A percentile compares a stretch with the other conserved stretches of the same genome.
These are phyloP conservation scores for Scolopax bukidnonensis DNA, from an alignment of 2,797 vertebrate genomes.

Conservation along the genomic window DNA sequence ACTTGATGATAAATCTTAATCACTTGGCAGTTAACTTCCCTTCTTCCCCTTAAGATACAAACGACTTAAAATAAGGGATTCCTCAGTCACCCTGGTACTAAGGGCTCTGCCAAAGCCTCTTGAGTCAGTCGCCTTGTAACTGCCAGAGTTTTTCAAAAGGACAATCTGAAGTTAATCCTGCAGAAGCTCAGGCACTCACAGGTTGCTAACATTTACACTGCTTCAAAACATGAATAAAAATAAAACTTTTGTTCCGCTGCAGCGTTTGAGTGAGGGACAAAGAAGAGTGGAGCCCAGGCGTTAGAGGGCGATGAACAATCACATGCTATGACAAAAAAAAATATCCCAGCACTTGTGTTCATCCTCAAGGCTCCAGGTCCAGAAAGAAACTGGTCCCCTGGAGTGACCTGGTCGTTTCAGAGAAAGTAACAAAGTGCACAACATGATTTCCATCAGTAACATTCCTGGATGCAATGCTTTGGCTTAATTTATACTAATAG, in stretches of 20 bases:
- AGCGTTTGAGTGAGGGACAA: not conserved
- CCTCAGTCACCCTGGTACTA: not conserved
- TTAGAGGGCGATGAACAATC: not conserved
- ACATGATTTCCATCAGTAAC: not conserved
- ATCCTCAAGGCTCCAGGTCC: not conserved
- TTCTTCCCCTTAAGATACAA: not conserved
- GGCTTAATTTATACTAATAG: not conserved
- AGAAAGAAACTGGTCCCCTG: not conserved
- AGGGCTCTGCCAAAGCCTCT: not conserved
- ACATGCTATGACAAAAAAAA: accelerated
- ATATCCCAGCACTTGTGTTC: not conserved
- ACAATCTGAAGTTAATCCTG: not conserved
- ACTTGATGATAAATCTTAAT: not conserved
- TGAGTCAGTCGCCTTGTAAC: not conserved
- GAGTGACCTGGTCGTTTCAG: not conserved
- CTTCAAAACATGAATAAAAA: not conserved
- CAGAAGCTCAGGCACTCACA: not conserved
- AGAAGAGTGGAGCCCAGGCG: not conserved
- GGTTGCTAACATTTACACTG: not conserved
- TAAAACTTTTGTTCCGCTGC: not conserved
- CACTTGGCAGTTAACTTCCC: not conserved
- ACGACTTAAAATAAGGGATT: not conserved
- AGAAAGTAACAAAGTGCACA: not conserved
- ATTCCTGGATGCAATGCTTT: not conserved
- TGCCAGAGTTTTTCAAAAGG: not conserved